Conservation (phyloP, 2,113 vertebrate genomes). For the Corythaeola cristata region DNA sequence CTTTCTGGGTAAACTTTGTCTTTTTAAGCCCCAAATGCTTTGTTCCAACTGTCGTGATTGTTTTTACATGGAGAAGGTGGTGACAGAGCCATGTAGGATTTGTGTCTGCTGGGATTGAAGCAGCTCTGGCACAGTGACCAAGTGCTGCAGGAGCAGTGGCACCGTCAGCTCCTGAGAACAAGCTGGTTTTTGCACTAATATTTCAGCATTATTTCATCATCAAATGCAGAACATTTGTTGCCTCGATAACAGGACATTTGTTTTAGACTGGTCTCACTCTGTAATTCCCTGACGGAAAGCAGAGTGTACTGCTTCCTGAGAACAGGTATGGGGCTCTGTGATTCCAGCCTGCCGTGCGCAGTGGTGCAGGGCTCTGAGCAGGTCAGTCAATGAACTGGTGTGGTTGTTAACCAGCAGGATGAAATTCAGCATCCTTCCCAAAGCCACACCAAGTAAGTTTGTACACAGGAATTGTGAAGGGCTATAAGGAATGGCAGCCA, state of each 20-base stretch:
- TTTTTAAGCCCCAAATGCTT: background rate
- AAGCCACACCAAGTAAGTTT: background rate
- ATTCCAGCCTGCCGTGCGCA: background rate
- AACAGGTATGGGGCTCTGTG: background rate
- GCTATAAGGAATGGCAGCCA: background rate
- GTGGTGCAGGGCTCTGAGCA: background rate
- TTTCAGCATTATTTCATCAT: background rate
- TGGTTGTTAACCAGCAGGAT: background rate
- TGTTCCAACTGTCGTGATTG: background rate
- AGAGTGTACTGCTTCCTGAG: background rate
- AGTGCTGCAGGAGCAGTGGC: background rate
- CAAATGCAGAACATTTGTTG: background rate
- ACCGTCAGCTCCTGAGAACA: background rate
- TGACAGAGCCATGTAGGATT: background rate
- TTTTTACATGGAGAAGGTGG: background rate
- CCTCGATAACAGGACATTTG: background rate
- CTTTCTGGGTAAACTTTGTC: background rate
- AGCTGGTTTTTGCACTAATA: background rate
- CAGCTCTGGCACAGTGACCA: background rate
- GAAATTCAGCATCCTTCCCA: background rate
- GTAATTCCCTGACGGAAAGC: background rate
- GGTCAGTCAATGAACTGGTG: background rate
- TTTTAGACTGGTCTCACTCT: background rate
- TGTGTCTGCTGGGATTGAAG: background rate
- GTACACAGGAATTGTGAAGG: background rate